Evolutionary conservation across 2,797 vertebrate species (phyloP).

Genomic region (Halcyon smyrnensis): DNA sequence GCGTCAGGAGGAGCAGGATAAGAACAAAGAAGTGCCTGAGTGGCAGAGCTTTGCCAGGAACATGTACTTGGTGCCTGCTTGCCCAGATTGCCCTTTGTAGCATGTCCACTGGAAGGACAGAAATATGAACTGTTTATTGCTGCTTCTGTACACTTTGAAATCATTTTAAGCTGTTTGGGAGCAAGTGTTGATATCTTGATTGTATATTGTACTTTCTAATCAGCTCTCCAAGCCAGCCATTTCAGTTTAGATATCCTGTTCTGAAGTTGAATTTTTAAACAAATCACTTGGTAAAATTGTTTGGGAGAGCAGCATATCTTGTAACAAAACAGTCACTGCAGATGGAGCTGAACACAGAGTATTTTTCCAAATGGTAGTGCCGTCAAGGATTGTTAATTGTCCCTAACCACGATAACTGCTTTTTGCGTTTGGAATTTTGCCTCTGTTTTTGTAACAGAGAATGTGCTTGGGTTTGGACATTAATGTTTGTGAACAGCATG

Average conservation of each 20-base stretch:
- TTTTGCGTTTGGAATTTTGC: slow-evolving; percentile 52
- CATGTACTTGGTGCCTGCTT: background rate
- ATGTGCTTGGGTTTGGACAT: slow-evolving; percentile 38
- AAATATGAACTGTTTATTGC: slow-evolving; percentile 49
- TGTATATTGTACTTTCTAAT: slow-evolving; percentile 60
- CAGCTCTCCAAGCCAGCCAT: slow-evolving; percentile 35
- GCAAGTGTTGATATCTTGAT: slow-evolving; percentile 53
- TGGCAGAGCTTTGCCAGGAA: slow-evolving; percentile 1
- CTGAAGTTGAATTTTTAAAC: background rate
- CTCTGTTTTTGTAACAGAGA: slow-evolving; percentile 53
- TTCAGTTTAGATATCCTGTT: slow-evolving; percentile 26
- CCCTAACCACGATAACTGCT: background rate
- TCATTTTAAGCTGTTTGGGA: slow-evolving; percentile 27
- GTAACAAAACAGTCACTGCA: slow-evolving; percentile 36
- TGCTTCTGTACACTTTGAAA: background rate
- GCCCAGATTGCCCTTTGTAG: background rate
- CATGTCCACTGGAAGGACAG: background rate
- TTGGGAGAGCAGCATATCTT: slow-evolving; percentile 37
- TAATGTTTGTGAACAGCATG: slow-evolving; percentile 51
- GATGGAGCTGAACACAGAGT: slow-evolving; percentile 35
- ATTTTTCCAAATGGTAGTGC: slow-evolving; percentile 25
- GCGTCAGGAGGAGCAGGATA: background rate
- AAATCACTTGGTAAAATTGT: slow-evolving; percentile 6
- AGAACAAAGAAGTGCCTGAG: background rate
- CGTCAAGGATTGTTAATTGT: slow-evolving; percentile 51